Evolutionary conservation across 2,797 vertebrate genomes (phyloP), one percentile per base, ranked within the genome.

Genomic region (Microctenopoma steveboyesi): DNA sequence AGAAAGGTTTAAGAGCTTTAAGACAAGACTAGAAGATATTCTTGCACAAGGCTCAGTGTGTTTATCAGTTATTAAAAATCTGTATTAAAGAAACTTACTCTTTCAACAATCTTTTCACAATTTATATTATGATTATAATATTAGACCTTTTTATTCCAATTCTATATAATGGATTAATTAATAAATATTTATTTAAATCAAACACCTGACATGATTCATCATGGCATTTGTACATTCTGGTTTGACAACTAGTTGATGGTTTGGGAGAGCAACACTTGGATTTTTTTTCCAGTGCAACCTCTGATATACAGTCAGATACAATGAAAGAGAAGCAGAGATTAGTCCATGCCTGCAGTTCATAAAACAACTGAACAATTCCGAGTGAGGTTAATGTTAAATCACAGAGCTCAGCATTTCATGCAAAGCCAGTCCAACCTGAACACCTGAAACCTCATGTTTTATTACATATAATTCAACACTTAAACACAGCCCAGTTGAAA

Each of bases 341-440:
- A 97, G 96, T 96, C 95, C 95, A 96, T 96, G 96, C 95, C 96
- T 95, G 94, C 84, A 90, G 94, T 92, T 94, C 91, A 94, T 91
- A 93, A 86, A 76, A 85, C 82, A 90, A 93, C 93, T 93, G 94
- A 86, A 86, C 76, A 67, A 67, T 57, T 90, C 72, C 45, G 55
- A 79, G 65, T 39, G 47, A 63, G 65, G 76, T 90, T 85, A 81
- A 79, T 71, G 75, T 79, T 76, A 78, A 85, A 88, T 83, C 72
- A 76, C 69, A 79, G 81, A 84, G 79, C 79, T 69, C 0, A 83
- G 69, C 67, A 54, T 50, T 60, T 71, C 89, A 90, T 87, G 89
- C 91, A 86, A 86, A 90, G 86, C 83, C 68, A 75, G 71, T 88
- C 83, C 82, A 69, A 50, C 40, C 64, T 28, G 8, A 77, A 81